Base-by-base conservation (phyloP, 2,888 invertebrate genomes). In the Aphrophora alni region DNA sequence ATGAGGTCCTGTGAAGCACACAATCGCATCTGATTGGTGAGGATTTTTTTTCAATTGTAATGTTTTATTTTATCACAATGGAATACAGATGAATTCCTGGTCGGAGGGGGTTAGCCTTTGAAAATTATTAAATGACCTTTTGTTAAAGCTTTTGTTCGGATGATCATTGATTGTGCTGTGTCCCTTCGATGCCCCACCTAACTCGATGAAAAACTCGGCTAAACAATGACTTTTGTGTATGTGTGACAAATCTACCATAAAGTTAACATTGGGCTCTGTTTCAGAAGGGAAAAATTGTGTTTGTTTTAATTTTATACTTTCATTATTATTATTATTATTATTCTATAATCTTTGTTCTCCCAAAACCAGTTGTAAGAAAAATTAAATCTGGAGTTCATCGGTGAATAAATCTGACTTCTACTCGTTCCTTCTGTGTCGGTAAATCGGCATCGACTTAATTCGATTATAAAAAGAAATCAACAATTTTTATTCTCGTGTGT, bases 101-200 rank as follows among this genome's bases (percentile, higher is more conserved):
- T n/a, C n/a, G n/a, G n/a, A 17, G 26, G 51, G 69, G 78, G 69
- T 33, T 44, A 74, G 74, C 81, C 78, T 78, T 81, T 81, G 44
- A 38, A 75, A 81, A 78, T 78, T 81, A 81, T 81, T 81, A 81
- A 81, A 78, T 81, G 81, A 81, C 81, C 81, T 81, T 81, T 81
- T 78, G 78, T 81, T 38, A 68, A 27, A 70, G 33, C 77, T 33
- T 69, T 77, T 77, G 77, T 77, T 70, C 28, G 38, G 38, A 38
- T 77, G 69, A 77, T 69, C 77, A 70, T 68, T 77, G 77, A 77
- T 77, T 77, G 77, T 70, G n/a, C 77, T 12, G 21, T n/a, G 69
- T 77, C 75, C 38, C 68, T 68, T 73, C 21, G 24, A 77, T 38
- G 68, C 77, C 68, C 33, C 69, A 38, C 77, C 69, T 70, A 77